phyloP scores from a whole-genome alignment of 2,888 invertebrate species.

The Euzetes globulus region DNA sequence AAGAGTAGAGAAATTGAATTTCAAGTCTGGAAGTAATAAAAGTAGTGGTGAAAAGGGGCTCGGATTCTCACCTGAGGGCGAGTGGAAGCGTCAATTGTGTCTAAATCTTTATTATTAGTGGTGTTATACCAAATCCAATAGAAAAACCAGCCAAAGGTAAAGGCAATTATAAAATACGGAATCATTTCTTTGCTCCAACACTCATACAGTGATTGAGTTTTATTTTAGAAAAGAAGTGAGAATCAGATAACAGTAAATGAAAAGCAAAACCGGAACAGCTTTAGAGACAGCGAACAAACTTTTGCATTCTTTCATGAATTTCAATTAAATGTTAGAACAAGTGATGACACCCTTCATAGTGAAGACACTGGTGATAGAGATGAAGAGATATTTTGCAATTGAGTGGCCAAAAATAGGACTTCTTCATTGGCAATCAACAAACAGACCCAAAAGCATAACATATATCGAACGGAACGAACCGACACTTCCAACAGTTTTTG shows the following conservation, averaged over 20 bases:
- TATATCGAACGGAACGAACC: neutral
- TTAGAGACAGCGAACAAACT: neutral
- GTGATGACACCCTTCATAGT: neutral
- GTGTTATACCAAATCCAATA: constrained; percentile 33
- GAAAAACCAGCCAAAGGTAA: constrained; percentile 35
- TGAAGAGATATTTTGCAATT: neutral
- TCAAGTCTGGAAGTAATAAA: neutral
- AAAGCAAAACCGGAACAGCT: neutral
- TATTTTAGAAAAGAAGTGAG: neutral
- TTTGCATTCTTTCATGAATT: neutral
- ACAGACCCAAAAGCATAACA: neutral
- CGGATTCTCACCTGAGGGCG: constrained; percentile 1
- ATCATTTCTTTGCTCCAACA: constrained; percentile 22
- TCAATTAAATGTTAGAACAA: neutral
- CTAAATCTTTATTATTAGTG: neutral
- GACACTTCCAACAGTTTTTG: neutral
- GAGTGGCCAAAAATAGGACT: neutral
- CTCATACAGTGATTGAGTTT: neutral
- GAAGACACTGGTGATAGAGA: neutral
- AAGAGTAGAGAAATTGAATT: neutral
- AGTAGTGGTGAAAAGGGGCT: neutral
- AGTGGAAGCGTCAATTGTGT: neutral
- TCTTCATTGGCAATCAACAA: neutral
- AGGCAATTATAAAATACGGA: constrained; percentile 32
- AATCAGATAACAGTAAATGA: neutral